These are phyloP conservation scores for Orthosia incerta DNA, from an alignment of 2,888 invertebrate genomes.

Conservation along the genomic window DNA sequence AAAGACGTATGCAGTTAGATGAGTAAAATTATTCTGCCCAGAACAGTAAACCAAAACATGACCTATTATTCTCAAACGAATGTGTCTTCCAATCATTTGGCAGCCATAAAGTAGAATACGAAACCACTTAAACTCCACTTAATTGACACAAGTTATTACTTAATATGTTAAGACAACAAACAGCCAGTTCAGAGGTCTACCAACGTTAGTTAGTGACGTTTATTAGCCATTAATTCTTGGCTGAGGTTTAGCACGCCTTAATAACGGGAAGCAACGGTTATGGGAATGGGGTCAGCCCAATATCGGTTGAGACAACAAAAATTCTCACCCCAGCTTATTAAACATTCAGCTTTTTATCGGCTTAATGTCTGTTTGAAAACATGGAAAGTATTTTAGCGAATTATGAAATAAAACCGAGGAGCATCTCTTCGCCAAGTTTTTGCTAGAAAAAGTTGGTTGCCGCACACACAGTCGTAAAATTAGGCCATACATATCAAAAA, in stretches of 20 bases:
- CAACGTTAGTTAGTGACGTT: conserved; percentile 41
- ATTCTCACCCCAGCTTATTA: conserved; percentile 28
- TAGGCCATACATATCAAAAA: too few species aligned
- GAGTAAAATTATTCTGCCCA: background rate
- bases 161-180: conserved; percentile 19
- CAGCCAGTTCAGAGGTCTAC: conserved; percentile 29
- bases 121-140: conserved; percentile 1
- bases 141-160: conserved; percentile 20
- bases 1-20: background rate
- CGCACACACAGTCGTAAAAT: too few species aligned
- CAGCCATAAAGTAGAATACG: background rate
- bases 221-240: conserved; percentile 54
- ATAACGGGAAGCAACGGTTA: conserved; percentile 37
- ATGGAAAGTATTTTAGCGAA: conserved; percentile 51
- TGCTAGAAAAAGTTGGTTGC: background rate
- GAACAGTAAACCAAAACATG: background rate
- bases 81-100: conserved; percentile 21
- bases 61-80: background rate
- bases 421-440: background rate
- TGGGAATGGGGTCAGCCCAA: conserved; percentile 55
- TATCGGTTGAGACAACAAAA: conserved; percentile 57
- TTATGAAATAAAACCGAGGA: conserved; percentile 38
- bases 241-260: conserved; percentile 49
- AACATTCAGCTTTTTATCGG: conserved; percentile 41
- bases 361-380: conserved; percentile 48